phyloP scores from a whole-genome alignment of 2,113 vertebrate species.

The Trichomycterus rosablanca region DNA sequence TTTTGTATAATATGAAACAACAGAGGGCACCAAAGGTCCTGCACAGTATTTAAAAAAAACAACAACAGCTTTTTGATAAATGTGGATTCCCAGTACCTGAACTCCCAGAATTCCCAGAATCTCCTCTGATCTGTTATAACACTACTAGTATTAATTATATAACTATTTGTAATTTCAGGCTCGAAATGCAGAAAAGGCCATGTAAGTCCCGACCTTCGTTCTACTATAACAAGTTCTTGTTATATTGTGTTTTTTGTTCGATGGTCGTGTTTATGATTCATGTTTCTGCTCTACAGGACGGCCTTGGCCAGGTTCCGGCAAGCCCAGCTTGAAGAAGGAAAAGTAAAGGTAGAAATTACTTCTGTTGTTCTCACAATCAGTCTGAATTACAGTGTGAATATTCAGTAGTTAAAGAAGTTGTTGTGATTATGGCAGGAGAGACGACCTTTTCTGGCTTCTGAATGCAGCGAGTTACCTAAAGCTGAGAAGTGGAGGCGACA shows the following conservation, averaged over 20 bases:
- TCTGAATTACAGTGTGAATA: too few relatives aligned
- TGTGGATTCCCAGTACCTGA: too few relatives aligned
- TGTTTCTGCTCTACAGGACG: conserved; percentile 72
- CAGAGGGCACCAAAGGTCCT: too few relatives aligned
- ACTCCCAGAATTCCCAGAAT: neutral
- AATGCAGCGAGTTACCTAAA: conserved; percentile 91
- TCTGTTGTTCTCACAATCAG: too few relatives aligned
- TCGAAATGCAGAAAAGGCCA: conserved; percentile 92
- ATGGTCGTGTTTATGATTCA: neutral
- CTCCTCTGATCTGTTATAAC: neutral
- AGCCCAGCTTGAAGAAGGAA: conserved; percentile 92
- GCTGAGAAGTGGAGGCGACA: conserved; percentile 96
- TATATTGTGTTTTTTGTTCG: neutral
- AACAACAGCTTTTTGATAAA: too few relatives aligned
- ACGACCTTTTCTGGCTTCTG: conserved; percentile 91
- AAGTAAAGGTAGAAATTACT: conserved; percentile 83
- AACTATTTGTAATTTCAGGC: conserved; percentile 65
- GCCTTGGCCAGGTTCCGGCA: conserved; percentile 95
- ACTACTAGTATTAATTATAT: neutral
- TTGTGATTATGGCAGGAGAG: conserved; percentile 71
- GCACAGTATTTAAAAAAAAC: too few relatives aligned
- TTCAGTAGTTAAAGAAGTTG: neutral
- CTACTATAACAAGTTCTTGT: too few relatives aligned
- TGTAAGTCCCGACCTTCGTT: conserved; percentile 70
- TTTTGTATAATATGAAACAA: too few relatives aligned